Evolutionary conservation across 2,888 invertebrate genomes (phyloP).

Genomic region (Itoplectis maculator): DNA sequence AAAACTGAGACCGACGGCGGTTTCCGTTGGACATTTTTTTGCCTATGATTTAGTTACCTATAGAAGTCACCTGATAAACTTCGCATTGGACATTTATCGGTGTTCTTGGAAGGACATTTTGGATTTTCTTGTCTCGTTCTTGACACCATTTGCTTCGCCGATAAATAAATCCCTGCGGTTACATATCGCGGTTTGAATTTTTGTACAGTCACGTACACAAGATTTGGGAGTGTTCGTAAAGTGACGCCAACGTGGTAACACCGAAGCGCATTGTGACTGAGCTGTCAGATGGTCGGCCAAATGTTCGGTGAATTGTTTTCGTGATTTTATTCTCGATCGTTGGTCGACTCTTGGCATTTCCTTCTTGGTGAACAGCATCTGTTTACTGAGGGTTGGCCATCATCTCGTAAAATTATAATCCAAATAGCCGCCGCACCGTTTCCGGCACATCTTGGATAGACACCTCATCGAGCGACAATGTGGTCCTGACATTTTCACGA

Average conservation of each 20-base stretch:
- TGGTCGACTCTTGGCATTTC: conserved; percentile 9
- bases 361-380: not conserved
- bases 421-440: conserved; percentile 15
- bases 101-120: not conserved
- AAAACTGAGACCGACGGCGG: not conserved
- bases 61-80: not conserved
- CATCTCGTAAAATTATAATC: conserved; percentile 11
- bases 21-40: not conserved
- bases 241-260: conserved; percentile 4
- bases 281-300: not conserved
- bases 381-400: conserved; percentile 1
- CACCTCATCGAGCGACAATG: conserved; percentile 39
- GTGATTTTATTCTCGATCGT: not conserved
- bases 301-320: no score
- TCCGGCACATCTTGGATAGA: not conserved
- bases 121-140: not conserved
- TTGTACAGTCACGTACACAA: not conserved
- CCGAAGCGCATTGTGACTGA: conserved; percentile 22
- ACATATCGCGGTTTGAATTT: conserved; percentile 11
- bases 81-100: not conserved
- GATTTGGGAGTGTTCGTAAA: conserved; percentile 24
- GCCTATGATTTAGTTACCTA: not conserved
- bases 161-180: not conserved
- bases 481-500: conserved; percentile 19
- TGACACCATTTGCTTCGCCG: not conserved